These are phyloP conservation scores for Chrysotoxum bicinctum DNA, from an alignment of 2,888 invertebrate species.

Conservation along the genomic window DNA sequence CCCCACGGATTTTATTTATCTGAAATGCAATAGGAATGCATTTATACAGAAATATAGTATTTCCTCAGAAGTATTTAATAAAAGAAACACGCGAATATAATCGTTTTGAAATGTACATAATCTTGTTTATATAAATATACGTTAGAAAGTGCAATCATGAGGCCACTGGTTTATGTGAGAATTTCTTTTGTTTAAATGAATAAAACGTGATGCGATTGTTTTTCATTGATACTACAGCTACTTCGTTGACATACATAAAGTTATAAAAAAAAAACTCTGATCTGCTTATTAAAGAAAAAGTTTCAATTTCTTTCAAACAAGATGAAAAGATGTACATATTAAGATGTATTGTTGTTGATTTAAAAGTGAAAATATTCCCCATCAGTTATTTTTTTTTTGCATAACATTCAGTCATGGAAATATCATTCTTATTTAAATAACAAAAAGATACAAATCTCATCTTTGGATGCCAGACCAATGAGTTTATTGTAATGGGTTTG, in stretches of 20 bases:
- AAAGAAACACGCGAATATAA: conserved; percentile 10
- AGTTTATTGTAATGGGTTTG: neutral
- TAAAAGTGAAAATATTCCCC: conserved; percentile 25
- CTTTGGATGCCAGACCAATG: neutral
- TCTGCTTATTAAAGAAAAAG: conserved; percentile 24
- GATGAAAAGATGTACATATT: neutral
- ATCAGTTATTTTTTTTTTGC: conserved; percentile 2
- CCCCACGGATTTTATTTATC: neutral
- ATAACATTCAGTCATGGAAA: neutral
- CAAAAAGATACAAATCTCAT: neutral
- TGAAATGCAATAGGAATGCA: neutral
- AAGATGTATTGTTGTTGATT: conserved; percentile 21
- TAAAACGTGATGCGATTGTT: conserved; percentile 50
- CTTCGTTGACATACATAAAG: conserved; percentile 39
- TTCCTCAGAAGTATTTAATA: conserved; percentile 7
- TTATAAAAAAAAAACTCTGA: conserved; percentile 14
- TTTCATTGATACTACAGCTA: conserved; percentile 17
- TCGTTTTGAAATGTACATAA: conserved; percentile 16
- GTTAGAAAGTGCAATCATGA: conserved; percentile 56
- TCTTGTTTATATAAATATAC: neutral
- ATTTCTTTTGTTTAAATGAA: conserved; percentile 57
- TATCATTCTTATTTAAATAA: neutral
- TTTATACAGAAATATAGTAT: neutral
- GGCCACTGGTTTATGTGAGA: conserved; percentile 58
- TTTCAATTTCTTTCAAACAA: conserved; percentile 27